Conservation (phyloP, 2,113 vertebrate genomes). For the Delphinapterus leucas region DNA sequence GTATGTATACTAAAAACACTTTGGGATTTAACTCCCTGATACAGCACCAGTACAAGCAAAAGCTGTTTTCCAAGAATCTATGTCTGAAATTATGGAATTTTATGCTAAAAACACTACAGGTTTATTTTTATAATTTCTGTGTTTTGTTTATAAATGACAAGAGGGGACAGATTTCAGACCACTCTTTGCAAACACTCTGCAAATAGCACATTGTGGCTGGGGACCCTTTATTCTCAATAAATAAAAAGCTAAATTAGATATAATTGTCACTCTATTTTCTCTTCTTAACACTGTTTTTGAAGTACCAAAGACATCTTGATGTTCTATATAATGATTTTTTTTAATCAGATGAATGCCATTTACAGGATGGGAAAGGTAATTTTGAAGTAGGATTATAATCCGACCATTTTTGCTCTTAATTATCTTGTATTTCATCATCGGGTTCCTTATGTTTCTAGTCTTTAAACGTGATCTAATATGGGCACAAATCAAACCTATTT, state of each 20-base stretch:
- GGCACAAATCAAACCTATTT: constrained; percentile 66
- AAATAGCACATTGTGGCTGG: constrained; percentile 57
- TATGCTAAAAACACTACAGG: constrained; percentile 19
- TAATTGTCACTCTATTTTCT: constrained; percentile 69
- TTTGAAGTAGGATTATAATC: constrained; percentile 34
- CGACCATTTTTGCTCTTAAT: constrained; percentile 62
- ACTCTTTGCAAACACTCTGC: constrained; percentile 54
- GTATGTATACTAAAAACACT: neutral
- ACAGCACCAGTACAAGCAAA: neutral
- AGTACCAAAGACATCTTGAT: constrained; percentile 59
- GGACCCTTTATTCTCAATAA: constrained; percentile 66
- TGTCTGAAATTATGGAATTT: constrained; percentile 33
- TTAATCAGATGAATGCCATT: constrained; percentile 63
- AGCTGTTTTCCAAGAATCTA: constrained; percentile 2
- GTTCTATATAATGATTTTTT: constrained; percentile 50
- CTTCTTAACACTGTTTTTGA: constrained; percentile 69
- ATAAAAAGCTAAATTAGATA: constrained; percentile 63
- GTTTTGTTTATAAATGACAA: constrained; percentile 59
- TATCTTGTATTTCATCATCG: constrained; percentile 61
- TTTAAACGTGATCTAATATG: constrained; percentile 61
- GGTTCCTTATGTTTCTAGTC: constrained; percentile 69
- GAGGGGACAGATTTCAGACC: constrained; percentile 44
- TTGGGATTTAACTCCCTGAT: neutral
- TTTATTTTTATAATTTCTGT: constrained; percentile 51
- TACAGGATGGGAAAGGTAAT: constrained; percentile 59